Evolutionary conservation across 2,797 vertebrate species (phyloP), one percentile per base, ranked within the genome.

Genomic region (Platyrinchus mystaceus): DNA sequence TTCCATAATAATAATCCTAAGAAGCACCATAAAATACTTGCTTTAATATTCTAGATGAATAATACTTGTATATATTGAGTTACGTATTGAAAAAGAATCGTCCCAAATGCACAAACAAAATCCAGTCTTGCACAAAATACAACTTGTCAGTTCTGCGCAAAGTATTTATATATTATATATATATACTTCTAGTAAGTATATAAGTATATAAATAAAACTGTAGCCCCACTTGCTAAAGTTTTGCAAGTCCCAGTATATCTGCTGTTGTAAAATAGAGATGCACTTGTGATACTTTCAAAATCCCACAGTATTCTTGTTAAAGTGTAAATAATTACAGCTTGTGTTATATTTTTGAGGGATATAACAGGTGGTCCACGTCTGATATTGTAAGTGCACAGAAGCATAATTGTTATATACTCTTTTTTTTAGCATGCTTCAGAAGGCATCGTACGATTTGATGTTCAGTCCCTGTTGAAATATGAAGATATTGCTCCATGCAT

Each of bases 401-500:
- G 9, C 7, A 3, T 95, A 93, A 88, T 41, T 47, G 8, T 86
- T 66, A 10, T 10, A 2, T 60, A 1, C 19, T 87, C 7, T 73
- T 71, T n/a, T 76, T 73, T 82, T 87, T 39, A 99, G 99, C 98
- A 99, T 71, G 99, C 99, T 66, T 99, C 99, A 55, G 99, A 99
- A 97, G 99, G 99, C 88, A 98, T 99, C 24, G 98, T 98, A 4
- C 98, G 98, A 77, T 99, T 99, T 90, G 99, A 99, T 84, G 99
- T 99, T 80, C 98, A 97, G 3, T 99, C 99, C 20, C 98, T 99
- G 24, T 81, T 99, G 96, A 98, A 98, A 84, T 99, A 99, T 4
- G 99, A 99, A 98, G 99, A 99, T 77, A 97, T 99, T 92, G 98
- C 99, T 53, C 99, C 99, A 1, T 98, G 98, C 52, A 98, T 99